These are phyloP conservation scores for Cephalopterus ornatus DNA, from an alignment of 2,113 vertebrate species.

Conservation along the genomic window DNA sequence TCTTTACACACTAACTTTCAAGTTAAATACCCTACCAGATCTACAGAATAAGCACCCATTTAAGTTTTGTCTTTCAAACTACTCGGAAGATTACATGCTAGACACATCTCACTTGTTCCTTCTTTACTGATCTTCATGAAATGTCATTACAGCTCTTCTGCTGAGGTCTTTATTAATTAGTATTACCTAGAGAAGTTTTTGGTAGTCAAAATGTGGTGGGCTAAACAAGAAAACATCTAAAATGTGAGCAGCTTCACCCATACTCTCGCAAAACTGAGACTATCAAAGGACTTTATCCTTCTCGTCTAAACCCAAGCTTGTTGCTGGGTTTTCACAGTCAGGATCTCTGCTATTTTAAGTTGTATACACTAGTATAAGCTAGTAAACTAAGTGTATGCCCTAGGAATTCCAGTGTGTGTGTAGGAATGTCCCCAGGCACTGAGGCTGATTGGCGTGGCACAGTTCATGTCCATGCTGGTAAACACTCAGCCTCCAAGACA, in stretches of 20 bases:
- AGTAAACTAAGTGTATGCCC: not conserved
- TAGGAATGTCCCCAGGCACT: no score
- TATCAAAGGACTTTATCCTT: not conserved
- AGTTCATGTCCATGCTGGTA: not conserved
- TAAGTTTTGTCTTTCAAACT: not conserved
- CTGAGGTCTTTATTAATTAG: not conserved
- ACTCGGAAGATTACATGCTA: not conserved
- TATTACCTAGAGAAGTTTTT: not conserved
- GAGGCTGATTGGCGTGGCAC: fast-evolving
- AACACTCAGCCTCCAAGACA: not conserved
- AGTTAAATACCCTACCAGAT: not conserved
- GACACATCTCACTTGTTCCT: not conserved
- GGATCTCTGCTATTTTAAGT: not conserved
- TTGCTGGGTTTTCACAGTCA: not conserved
- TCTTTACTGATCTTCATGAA: not conserved
- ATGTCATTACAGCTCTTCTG: not conserved
- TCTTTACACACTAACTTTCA: not conserved
- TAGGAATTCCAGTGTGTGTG: not conserved
- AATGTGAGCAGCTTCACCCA: not conserved
- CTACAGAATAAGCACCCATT: not conserved
- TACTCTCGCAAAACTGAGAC: not conserved
- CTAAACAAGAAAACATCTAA: not conserved
- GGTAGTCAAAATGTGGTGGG: not conserved
- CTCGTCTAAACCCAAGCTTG: not conserved
- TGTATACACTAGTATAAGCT: not conserved